Evolutionary conservation across 2,797 vertebrate genomes (phyloP), one percentile per base, ranked within the genome.

Genomic region (Avahi laniger): DNA sequence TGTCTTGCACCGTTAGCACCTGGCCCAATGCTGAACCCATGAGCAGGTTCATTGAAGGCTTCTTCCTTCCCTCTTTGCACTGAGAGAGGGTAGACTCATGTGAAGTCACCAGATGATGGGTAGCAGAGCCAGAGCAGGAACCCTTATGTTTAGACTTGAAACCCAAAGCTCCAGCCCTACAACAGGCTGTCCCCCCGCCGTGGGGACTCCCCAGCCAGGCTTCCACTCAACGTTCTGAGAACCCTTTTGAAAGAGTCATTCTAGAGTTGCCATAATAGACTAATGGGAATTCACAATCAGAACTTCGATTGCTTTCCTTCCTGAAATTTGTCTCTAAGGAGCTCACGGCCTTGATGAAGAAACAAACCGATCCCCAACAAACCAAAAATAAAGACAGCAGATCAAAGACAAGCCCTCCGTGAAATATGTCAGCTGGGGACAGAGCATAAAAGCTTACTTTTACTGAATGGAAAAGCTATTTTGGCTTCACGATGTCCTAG

Each of bases 311-410:
- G 14, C 35, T 86, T 18, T 94, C 46, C 28, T 43, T 65, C 50
- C 89, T 95, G 86, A 72, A 92, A 20, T 96, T 97, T 95, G 90
- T 97, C 89, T 96, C 67, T 78, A 72, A 76, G 76, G 90, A 94
- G 67, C 81, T 98, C 93, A 46, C 20, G 80, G 43, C 85, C 96
- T 61, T 91, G 91, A 97, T 65, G 92, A 97, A 97, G 96, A 78
- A 94, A 90, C 28, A 97, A 96, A 85, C 24, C 73, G 65, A 95
- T 91, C 35, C 91, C 93, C 97, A 97, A 97, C 48, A 97, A 98
- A 38, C 33, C 38, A 22, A 73, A 88, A 89, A 35, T 33, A 79
- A 79, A 97, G 86, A 94, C 0, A 33, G 43, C 61, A 95, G 88
- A 96, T 97, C 93, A 97, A 97, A 97, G 94, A 73, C 24, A 59